Evolutionary conservation across 2,888 invertebrate species (phyloP).

Genomic region (Melieria omissa): DNA sequence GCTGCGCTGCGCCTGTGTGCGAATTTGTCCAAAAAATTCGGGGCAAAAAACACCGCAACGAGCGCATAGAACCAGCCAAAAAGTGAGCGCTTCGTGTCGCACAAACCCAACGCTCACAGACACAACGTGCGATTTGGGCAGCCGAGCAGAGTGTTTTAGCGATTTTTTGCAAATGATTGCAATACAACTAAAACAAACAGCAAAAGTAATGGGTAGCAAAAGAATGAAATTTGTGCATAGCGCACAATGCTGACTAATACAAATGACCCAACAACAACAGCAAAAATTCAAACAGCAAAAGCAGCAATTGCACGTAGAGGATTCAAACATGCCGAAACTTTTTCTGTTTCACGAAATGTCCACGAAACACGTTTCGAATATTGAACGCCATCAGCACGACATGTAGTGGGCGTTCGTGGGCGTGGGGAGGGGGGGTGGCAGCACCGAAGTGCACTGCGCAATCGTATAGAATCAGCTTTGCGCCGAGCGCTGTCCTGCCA

Average conservation of each 20-base stretch:
- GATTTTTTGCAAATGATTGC: slow-evolving; percentile 1
- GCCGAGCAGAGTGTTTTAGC: background rate
- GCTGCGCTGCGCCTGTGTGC: slow-evolving; percentile 13
- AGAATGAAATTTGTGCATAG: slow-evolving; percentile 52
- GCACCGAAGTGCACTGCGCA: no score
- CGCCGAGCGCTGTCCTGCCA: no score
- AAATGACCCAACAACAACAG: slow-evolving; percentile 10
- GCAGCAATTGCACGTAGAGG: background rate
- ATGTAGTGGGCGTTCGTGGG: no score
- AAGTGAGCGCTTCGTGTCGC: no score
- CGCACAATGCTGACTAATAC: slow-evolving; percentile 43
- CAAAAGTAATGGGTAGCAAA: background rate
- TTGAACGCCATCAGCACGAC: no score
- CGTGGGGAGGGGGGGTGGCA: no score
- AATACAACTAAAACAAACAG: no score
- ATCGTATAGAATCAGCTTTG: no score
- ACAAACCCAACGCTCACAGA: background rate
- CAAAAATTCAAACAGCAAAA: background rate
- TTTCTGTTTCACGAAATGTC: background rate
- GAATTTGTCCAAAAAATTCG: slow-evolving; percentile 23
- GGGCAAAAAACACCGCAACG: slow-evolving; percentile 3
- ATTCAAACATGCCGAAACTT: background rate
- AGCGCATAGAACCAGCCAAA: no score
- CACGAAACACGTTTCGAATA: no score
- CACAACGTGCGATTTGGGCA: no score